Evolutionary conservation across 2,113 vertebrate species (phyloP).

Genomic region (Jacana jacana): DNA sequence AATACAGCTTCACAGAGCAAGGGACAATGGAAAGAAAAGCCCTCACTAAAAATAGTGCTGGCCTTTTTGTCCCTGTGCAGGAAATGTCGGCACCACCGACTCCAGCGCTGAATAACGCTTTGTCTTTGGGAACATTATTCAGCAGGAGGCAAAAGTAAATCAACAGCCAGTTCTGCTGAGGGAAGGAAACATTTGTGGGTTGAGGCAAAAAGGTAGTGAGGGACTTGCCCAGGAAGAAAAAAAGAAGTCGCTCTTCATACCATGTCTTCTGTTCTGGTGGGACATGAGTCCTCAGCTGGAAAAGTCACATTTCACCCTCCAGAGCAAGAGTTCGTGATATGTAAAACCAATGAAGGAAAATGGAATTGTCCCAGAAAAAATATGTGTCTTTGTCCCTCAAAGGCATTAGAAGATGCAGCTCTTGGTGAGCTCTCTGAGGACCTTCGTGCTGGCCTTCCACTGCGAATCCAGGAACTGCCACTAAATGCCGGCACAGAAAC

Average conservation of each 20-base stretch:
- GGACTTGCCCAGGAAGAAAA: not conserved
- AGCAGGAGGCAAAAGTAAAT: constrained; percentile 29
- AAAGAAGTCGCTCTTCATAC: not conserved
- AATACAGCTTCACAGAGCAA: constrained; percentile 5
- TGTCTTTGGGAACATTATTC: not conserved
- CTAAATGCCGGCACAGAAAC: not conserved
- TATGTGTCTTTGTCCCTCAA: not conserved
- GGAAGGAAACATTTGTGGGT: constrained; percentile 36
- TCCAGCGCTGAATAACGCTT: not conserved
- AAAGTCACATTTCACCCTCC: not conserved
- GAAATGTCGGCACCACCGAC: constrained; percentile 40
- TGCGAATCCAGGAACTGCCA: not conserved
- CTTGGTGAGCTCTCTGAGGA: not conserved
- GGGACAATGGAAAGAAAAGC: constrained; percentile 46
- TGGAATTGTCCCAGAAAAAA: not conserved
- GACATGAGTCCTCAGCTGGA: not conserved
- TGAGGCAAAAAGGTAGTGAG: not conserved
- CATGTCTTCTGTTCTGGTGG: not conserved
- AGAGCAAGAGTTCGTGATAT: not conserved
- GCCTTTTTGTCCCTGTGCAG: constrained; percentile 41
- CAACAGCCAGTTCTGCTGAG: not conserved
- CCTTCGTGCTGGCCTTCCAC: not conserved
- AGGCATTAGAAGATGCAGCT: not conserved
- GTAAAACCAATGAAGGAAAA: not conserved
- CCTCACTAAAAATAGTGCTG: constrained; percentile 37